Conservation (phyloP, 2,888 invertebrate species). For the Cantharis nigra region DNA sequence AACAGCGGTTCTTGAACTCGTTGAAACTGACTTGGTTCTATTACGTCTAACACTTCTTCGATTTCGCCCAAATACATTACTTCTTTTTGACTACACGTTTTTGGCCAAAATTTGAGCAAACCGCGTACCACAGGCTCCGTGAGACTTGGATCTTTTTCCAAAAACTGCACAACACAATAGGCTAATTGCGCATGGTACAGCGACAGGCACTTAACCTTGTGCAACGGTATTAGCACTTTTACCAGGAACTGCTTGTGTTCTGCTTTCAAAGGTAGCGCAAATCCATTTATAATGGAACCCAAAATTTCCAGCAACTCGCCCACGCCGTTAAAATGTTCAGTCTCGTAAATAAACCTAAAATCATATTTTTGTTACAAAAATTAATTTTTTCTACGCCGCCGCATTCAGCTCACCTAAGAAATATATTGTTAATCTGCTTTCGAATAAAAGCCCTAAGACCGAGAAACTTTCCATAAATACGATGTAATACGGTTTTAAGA, state of each 20-base stretch:
- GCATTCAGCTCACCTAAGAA: slow-evolving; percentile 75
- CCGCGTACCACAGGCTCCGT: slow-evolving; percentile 94
- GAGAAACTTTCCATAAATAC: slow-evolving; percentile 97
- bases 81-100: slow-evolving; percentile 98
- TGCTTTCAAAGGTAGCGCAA: slow-evolving; percentile 95
- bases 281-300: slow-evolving; percentile 98
- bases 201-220: slow-evolving; percentile 94
- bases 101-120: slow-evolving; percentile 97
- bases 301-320: slow-evolving; percentile 95
- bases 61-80: slow-evolving; percentile 99
- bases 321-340: slow-evolving; percentile 97
- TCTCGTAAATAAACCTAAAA: slow-evolving; percentile 95
- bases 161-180: slow-evolving; percentile 98
- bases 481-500: slow-evolving; percentile 95
- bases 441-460: slow-evolving; percentile 95
- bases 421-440: slow-evolving; percentile 98
- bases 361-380: neutral
- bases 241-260: slow-evolving; percentile 98
- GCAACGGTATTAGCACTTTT: slow-evolving; percentile 91
- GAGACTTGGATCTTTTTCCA: slow-evolving; percentile 95
- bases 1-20: slow-evolving; percentile 98
- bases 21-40: slow-evolving; percentile 98
- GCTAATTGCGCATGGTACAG: slow-evolving; percentile 98
- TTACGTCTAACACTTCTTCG: slow-evolving; percentile 99
- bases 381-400: neutral